These are phyloP conservation scores for Leptopilina drosophilae DNA, from an alignment of 2,888 invertebrate genomes.

Conservation along the genomic window DNA sequence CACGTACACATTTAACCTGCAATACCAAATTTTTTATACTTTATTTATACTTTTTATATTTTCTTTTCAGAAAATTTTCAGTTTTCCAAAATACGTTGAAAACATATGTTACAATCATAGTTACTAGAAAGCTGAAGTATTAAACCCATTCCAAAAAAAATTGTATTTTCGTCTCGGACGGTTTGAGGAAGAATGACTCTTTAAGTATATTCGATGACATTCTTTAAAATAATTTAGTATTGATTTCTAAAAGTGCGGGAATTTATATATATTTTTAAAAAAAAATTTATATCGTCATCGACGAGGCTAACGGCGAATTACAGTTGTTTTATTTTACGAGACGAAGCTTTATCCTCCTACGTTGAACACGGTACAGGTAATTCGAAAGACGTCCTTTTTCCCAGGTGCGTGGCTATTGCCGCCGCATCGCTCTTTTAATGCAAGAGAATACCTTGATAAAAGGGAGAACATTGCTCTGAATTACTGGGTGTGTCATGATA, in stretches of 20 bases:
- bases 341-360: slow-evolving; percentile 44
- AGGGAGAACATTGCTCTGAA: slow-evolving; percentile 44
- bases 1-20: not conserved
- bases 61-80: no score
- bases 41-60: no score
- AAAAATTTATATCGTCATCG: slow-evolving; percentile 39
- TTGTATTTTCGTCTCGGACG: no score
- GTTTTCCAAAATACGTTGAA: no score
- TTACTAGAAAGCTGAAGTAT: no score
- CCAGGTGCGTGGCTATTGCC: slow-evolving; percentile 39
- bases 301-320: slow-evolving; percentile 44
- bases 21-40: no score
- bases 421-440: slow-evolving; percentile 27
- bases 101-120: no score
- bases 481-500: slow-evolving; percentile 44
- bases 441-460: slow-evolving; percentile 42
- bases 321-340: slow-evolving; percentile 47
- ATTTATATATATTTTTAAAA: not conserved
- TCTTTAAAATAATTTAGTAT: no score
- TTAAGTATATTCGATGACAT: no score
- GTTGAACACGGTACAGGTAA: slow-evolving; percentile 40
- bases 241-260: no score
- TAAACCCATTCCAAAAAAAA: no score
- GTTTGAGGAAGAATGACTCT: no score
- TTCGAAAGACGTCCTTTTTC: slow-evolving; percentile 31